Evolutionary conservation across 2,888 invertebrate genomes (phyloP).

Genomic region (Erebia ligea): DNA sequence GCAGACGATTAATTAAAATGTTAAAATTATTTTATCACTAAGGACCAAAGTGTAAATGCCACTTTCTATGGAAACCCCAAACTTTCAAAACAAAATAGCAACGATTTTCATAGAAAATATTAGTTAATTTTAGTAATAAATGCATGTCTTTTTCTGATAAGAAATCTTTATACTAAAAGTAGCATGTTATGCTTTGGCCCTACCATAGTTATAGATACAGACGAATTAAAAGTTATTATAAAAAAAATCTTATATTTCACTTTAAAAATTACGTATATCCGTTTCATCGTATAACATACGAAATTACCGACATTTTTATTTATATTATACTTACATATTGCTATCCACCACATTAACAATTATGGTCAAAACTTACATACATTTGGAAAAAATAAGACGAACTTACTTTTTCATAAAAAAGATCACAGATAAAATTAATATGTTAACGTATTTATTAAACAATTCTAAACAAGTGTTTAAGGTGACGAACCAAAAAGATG

Average conservation of each 20-base stretch:
- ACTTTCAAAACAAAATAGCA: neutral
- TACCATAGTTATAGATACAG: conserved; percentile 40
- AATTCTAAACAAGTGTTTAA: too few species aligned
- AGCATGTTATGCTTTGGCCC: conserved; percentile 13
- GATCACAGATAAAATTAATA: conserved; percentile 32
- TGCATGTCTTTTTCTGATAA: neutral
- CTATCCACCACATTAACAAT: conserved; percentile 18
- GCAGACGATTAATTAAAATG: conserved; percentile 27
- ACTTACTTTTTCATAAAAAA: conserved; percentile 10
- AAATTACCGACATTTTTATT: conserved; percentile 42
- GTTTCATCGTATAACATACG: conserved; percentile 70
- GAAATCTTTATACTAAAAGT: conserved; percentile 10
- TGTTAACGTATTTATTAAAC: too few species aligned
- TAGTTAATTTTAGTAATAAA: neutral
- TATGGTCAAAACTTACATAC: conserved; percentile 44
- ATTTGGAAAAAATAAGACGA: conserved; percentile 13
- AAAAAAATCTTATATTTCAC: conserved; percentile 58
- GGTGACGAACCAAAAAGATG: neutral
- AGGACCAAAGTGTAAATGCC: conserved; percentile 12
- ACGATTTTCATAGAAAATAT: neutral
- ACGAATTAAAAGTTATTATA: conserved; percentile 49
- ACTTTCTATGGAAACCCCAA: neutral
- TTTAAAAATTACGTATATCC: conserved; percentile 74
- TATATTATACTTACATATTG: conserved; percentile 12
- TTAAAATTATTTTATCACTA: conserved; percentile 57